phyloP scores from a whole-genome alignment of 2,113 vertebrate species.

The Nematolebias whitei region DNA sequence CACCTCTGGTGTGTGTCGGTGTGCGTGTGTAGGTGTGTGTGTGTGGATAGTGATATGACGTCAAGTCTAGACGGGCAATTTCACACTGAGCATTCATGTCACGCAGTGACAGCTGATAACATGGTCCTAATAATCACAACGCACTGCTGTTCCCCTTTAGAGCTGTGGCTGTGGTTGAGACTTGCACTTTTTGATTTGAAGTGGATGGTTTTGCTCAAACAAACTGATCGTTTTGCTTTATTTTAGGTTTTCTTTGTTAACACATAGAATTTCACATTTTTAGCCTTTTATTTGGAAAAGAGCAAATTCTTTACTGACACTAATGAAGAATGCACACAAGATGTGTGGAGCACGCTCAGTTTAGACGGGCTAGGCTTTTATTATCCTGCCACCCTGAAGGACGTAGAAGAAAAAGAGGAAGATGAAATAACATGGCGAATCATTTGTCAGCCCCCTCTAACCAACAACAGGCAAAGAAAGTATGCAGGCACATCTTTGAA shows the following conservation, averaged over 20 bases:
- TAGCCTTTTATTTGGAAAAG: conserved; percentile 2
- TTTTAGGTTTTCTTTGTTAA: background rate
- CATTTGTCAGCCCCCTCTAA: conserved; percentile 27
- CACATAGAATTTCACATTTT: conserved; percentile 7
- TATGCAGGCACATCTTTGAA: conserved; percentile 41
- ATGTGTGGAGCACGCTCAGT: background rate
- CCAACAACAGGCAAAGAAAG: conserved; percentile 50
- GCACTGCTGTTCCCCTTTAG: conserved; percentile 35
- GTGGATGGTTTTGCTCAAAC: conserved; percentile 12
- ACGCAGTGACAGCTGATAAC: conserved; percentile 72
- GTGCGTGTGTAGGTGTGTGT: conserved; percentile 40
- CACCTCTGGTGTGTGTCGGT: conserved; percentile 51
- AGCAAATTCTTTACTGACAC: background rate
- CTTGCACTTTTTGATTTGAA: conserved; percentile 15
- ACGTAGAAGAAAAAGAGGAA: background rate
- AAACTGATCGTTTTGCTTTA: conserved; percentile 8
- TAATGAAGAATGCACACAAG: background rate
- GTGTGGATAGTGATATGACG: conserved; percentile 73
- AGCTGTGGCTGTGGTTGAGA: conserved; percentile 17
- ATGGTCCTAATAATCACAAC: conserved; percentile 56
- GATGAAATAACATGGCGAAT: conserved; percentile 28
- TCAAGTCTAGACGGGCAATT: conserved; percentile 77
- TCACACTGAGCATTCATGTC: conserved; percentile 70
- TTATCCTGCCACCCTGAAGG: background rate
- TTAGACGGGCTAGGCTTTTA: background rate